Evolutionary conservation across 2,113 vertebrate species (phyloP), one percentile per base, ranked within the genome.

Genomic region (rabbit (Oryctolagus cuniculus)): DNA sequence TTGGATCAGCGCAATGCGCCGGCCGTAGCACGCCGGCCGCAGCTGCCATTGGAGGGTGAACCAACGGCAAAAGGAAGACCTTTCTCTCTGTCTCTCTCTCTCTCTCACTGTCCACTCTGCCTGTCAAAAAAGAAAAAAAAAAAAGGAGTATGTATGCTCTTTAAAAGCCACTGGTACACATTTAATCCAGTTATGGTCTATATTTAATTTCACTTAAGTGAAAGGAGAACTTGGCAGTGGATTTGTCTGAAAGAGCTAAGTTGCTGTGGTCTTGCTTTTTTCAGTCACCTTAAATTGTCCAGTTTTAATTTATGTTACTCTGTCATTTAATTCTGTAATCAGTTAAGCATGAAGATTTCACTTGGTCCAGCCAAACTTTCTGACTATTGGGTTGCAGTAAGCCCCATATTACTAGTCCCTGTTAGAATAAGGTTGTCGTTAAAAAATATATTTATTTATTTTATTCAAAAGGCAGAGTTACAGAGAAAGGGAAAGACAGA

Each of bases 241-340:
- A 67, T 92, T 90, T 79, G 31, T 90, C 2, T 49, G 66, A 73
- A 81, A n/a, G 11, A 70, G 44, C 84, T 90, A 31, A 66, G 12
- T 93, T 61, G 38, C 64, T 64, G 58, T 91, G 94, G 31, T 63
- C 34, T 73, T 78, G 44, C 61, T 88, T 70, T 94, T 89, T 22
- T 86, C 63, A 70, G 0, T 87, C 82, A 72, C 51, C 90, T 87
- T 75, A 82, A 72, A 27, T 77, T 93, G 36, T 75, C n/a, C 64
- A 80, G 4, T 83, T 96, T 94, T 92, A 95, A 91, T 83, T 63
- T 74, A 80, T 89, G 27, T 81, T 84, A 79, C 77, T 90, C 58
- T 93, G 3, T 38, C 66, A 94, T n/a, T 86, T 83, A 77, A 86
- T 38, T 88, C 63, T 90, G 61, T 79, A 94, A 72, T 96, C 58